Evolutionary conservation across 1,140 invertebrate species (phyloP).

Genomic region (Drosophila pseudoananassae): DNA sequence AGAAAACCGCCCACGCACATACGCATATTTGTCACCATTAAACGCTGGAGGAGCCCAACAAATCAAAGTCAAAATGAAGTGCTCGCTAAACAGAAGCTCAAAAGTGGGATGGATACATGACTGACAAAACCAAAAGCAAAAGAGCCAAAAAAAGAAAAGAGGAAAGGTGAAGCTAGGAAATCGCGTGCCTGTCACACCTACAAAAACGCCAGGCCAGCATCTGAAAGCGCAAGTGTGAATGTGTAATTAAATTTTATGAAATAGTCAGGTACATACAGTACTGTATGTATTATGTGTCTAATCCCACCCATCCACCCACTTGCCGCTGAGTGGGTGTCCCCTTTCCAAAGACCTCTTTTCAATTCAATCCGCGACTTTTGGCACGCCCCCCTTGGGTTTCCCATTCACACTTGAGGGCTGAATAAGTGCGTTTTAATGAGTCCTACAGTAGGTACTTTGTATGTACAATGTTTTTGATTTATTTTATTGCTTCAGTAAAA

Average conservation of each 20-base stretch:
- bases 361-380: conserved; percentile 32
- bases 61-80: conserved; percentile 43
- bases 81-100: conserved; percentile 42
- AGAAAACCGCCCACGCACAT: conserved; percentile 42
- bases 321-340: not conserved
- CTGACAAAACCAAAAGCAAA: not conserved
- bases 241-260: conserved; percentile 80
- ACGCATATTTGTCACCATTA: conserved; percentile 43
- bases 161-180: conserved; percentile 32
- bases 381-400: conserved; percentile 24
- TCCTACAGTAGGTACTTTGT: not conserved
- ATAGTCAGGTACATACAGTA: conserved; percentile 38
- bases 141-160: conserved; percentile 5
- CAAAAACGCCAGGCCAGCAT: conserved; percentile 40
- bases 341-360: conserved; percentile 12
- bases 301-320: conserved; percentile 22
- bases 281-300: conserved; percentile 28
- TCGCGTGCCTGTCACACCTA: conserved; percentile 76
- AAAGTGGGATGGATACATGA: conserved; percentile 24
- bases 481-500: conserved; percentile 12
- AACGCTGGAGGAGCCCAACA: conserved; percentile 35
- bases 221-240: conserved; percentile 73
- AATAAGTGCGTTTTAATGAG: conserved; percentile 31
- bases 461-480: conserved; percentile 9
- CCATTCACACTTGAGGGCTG: conserved; percentile 17